These are phyloP conservation scores for Marmota monax DNA, from an alignment of 2,113 vertebrate species.

Conservation along the genomic window DNA sequence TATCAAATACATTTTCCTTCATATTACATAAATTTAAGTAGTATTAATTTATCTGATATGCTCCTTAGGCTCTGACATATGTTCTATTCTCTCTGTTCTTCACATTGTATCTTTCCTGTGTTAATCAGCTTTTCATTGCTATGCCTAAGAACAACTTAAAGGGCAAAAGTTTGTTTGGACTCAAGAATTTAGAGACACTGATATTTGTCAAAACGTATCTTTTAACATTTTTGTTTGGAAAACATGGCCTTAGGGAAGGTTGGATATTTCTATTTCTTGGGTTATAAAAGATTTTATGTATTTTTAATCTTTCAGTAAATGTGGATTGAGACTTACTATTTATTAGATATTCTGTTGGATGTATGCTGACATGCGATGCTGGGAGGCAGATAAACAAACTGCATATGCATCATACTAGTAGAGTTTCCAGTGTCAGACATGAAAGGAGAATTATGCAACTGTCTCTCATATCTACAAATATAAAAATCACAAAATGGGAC, in stretches of 20 bases:
- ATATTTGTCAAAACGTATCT: background rate
- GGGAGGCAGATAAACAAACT: background rate
- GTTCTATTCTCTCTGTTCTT: background rate
- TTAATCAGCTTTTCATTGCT: too few species aligned
- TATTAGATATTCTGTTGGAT: background rate
- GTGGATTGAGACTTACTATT: background rate
- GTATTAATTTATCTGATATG: background rate
- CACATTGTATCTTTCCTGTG: background rate
- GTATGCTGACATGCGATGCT: background rate
- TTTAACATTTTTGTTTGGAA: background rate
- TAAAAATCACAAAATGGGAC: background rate
- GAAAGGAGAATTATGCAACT: background rate
- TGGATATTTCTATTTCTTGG: background rate
- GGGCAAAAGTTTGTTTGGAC: too few species aligned
- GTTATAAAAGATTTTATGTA: background rate
- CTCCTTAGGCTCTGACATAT: background rate
- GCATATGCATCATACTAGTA: too few species aligned
- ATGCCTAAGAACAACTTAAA: too few species aligned
- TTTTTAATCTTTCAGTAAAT: background rate
- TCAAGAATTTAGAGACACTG: background rate
- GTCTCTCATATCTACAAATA: background rate
- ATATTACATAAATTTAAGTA: background rate
- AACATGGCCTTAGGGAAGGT: background rate
- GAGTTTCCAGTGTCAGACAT: background rate
- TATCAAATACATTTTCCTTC: too few species aligned